Evolutionary conservation across 2,888 invertebrate species (phyloP), one percentile per base, ranked within the genome.

Genomic region (Caenorhabditis angaria): DNA sequence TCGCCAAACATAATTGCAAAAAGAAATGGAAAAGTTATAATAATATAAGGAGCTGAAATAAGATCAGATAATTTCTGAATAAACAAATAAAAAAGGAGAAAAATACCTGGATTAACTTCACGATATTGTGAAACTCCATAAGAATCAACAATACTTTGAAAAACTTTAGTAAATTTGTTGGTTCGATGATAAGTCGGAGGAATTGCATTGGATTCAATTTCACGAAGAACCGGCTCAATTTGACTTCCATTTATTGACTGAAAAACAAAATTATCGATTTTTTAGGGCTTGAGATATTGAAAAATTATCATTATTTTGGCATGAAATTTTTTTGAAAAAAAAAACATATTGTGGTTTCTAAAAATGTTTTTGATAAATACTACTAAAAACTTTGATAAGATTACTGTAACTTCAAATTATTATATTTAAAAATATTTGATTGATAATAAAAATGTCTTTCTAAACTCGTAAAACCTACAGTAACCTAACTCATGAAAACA

Each of bases 1-100:
- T 97, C 97, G 22, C 97, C 96, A 90, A 97, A 97, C 97, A 97
- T 97, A 82, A 96, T 93, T 81, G 95, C 94, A 89, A 97, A 97
- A 86, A 97, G 90, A 90, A 97, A 97, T 68, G 97, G 97, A 89
- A 97, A 97, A 5, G 97, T 95, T 70, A 97, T 95, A 81, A 97
- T 94, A 0, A 96, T 95, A 89, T 94, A 99, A 0, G 95, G 94
- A 0, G 97, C 94, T 65, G 97, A 10, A 88, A 64, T 6, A 12
- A 48, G 14, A 20, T n/a, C n/a, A n/a, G n/a, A n/a, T n/a, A n/a
- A n/a, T n/a, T n/a, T n/a, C n/a, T n/a, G n/a, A n/a, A n/a, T n/a
- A n/a, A n/a, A n/a, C n/a, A n/a, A n/a, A n/a, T n/a, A n/a, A n/a
- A n/a, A n/a, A n/a, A n/a, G n/a, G n/a, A n/a, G n/a, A n/a, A n/a